phyloP scores from a whole-genome alignment of 2,113 vertebrate species.

The Triplophysa dalaica region DNA sequence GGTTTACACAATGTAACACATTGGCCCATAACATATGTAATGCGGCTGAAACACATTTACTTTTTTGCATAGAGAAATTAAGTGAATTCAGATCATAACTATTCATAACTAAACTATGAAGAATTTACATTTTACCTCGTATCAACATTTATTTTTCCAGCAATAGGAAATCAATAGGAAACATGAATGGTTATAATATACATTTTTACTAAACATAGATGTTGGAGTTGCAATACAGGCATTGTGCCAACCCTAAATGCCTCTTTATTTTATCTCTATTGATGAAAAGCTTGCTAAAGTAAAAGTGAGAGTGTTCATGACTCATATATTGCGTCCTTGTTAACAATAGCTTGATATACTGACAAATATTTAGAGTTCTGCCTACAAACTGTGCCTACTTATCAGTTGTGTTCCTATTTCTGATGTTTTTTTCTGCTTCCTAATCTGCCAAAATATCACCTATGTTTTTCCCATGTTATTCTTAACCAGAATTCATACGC shows the following conservation, averaged over 20 bases:
- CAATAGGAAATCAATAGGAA: constrained; percentile 34
- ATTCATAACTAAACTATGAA: neutral
- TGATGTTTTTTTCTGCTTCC: neutral
- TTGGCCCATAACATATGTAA: neutral
- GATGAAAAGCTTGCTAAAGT: neutral
- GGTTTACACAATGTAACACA: neutral
- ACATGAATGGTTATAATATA: constrained; percentile 21
- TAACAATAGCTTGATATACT: constrained; percentile 22
- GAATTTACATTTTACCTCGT: neutral
- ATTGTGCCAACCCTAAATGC: constrained; percentile 17
- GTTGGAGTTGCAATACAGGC: constrained; percentile 37
- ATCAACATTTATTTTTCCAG: neutral
- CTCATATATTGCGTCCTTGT: constrained; percentile 26
- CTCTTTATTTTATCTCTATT: constrained; percentile 31
- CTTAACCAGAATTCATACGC: constrained; percentile 39
- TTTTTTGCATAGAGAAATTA: neutral
- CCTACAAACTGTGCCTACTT: constrained; percentile 37
- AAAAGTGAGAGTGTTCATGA: constrained; percentile 17
- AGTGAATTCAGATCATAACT: neutral
- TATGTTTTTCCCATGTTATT: neutral
- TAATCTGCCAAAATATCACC: constrained; percentile 15
- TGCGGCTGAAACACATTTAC: neutral
- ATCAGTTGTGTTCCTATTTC: neutral
- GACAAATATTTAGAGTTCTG: constrained; percentile 16
- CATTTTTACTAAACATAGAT: neutral